Percentiles rank a stretch among this genome's conserved stretches.
phyloP scores from a whole-genome alignment of 2,797 vertebrate species.

The Nyctibius grandis region DNA sequence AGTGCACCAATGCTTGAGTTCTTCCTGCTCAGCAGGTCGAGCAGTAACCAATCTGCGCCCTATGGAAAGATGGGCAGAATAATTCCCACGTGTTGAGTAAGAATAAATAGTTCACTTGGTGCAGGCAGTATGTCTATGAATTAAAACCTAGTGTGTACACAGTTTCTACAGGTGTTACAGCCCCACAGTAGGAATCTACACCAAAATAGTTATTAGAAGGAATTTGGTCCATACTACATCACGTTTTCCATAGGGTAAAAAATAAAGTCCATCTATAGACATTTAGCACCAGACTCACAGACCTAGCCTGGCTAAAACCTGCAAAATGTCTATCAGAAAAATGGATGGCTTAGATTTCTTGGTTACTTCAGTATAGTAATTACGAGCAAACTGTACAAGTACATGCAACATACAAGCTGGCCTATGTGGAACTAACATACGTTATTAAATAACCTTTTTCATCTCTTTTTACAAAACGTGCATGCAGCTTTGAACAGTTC shows the following conservation, averaged over 20 bases:
- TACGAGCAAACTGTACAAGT: constrained; percentile 99
- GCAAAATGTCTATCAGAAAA: constrained; percentile 87
- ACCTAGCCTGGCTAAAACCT: constrained; percentile 81
- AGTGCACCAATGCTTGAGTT: constrained; percentile 77
- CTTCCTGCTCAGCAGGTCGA: constrained; percentile 81
- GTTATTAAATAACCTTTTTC: constrained; percentile 84
- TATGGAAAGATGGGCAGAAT: constrained; percentile 75
- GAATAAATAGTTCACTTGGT: constrained; percentile 85
- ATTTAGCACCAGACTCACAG: constrained; percentile 88
- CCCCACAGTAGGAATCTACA: constrained; percentile 87
- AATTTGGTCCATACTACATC: constrained; percentile 84
- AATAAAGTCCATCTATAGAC: constrained; percentile 87
- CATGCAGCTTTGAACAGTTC: constrained; percentile 96
- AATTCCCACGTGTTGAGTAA: constrained; percentile 83
- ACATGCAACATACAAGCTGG: constrained; percentile 99
- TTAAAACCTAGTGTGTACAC: constrained; percentile 82
- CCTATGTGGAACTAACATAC: constrained; percentile 97
- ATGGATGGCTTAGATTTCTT: constrained; percentile 98
- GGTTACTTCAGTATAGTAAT: constrained; percentile 92
- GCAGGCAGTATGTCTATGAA: constrained; percentile 85
- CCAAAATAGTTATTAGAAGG: constrained; percentile 85
- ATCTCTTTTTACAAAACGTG: constrained; percentile 89
- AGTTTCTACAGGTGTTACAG: constrained; percentile 82
- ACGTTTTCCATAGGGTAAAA: constrained; percentile 82
- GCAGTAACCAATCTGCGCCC: constrained; percentile 75